A percentile compares a stretch with the other conserved stretches of the same genome.
Evolutionary conservation across 2,797 vertebrate species (phyloP).

Genomic region (Sphaeramia orbicularis): DNA sequence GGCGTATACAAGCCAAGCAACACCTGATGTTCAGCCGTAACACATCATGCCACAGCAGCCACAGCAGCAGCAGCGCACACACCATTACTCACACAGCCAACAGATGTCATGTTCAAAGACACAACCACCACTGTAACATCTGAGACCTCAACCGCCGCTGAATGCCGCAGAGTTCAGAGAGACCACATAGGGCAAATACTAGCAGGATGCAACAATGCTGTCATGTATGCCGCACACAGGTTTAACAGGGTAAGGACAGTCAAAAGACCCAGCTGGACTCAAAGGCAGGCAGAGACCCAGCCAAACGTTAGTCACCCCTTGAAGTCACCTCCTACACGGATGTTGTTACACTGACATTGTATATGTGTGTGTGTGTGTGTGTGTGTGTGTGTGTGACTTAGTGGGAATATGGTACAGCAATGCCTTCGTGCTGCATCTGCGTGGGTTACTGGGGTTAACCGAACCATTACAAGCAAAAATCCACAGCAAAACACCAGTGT

Average conservation of each 20-base stretch:
- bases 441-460: conserved; percentile 64
- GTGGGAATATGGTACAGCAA: conserved; percentile 53
- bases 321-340: conserved; percentile 81
- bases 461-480: conserved; percentile 54
- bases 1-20: conserved; percentile 18
- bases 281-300: conserved; percentile 69
- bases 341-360: conserved; percentile 69
- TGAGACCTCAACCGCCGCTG: conserved; percentile 54
- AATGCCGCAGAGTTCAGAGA: conserved; percentile 62
- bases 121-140: conserved; percentile 55
- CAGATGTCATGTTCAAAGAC: conserved; percentile 81
- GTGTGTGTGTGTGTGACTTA: conserved; percentile 40
- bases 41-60: conserved; percentile 32
- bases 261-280: conserved; percentile 78
- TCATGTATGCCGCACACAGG: conserved; percentile 60
- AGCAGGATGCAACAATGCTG: conserved; percentile 69
- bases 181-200: conserved; percentile 64
- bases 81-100: conserved; percentile 71
- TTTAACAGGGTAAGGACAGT: conserved; percentile 57
- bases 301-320: conserved; percentile 79
- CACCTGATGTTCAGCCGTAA: conserved; percentile 72
- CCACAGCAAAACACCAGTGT: conserved; percentile 48
- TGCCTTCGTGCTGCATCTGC: conserved; percentile 36
- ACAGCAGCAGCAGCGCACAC: conserved; percentile 30
- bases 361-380: conserved; percentile 36